Percentiles rank a stretch among this genome's conserved stretches.
phyloP scores from a whole-genome alignment of 2,797 vertebrate genomes.

The Silurus lanzhouensis region DNA sequence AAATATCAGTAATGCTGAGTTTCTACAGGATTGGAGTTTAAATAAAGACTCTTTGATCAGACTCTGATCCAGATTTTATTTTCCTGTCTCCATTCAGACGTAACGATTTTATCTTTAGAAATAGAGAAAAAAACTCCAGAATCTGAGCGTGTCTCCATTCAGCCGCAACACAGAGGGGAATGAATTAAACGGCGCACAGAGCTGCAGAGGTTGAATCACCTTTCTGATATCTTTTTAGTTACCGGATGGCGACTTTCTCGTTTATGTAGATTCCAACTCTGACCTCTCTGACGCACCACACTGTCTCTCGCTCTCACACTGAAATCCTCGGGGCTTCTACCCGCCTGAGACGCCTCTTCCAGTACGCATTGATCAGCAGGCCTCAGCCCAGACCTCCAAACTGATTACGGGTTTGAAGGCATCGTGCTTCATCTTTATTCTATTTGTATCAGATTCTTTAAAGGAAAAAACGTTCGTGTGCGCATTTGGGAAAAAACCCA shows the following conservation, averaged over 20 bases:
- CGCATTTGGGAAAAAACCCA: too few species aligned
- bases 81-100: neutral
- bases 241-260: conserved; percentile 17
- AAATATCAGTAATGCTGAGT: neutral
- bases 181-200: conserved; percentile 24
- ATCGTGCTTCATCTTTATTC: neutral
- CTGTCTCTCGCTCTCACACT: conserved; percentile 42
- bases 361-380: conserved; percentile 38
- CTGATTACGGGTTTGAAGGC: conserved; percentile 13
- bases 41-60: neutral
- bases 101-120: neutral
- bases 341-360: conserved; percentile 18
- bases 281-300: conserved; percentile 40
- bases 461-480: neutral
- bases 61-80: neutral
- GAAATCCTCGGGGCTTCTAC: conserved; percentile 23
- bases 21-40: neutral
- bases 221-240: conserved; percentile 46
- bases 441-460: neutral
- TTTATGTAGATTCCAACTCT: conserved; percentile 41
- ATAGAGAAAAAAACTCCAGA: neutral
- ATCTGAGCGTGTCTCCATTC: too few species aligned
- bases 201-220: conserved; percentile 50
- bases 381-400: conserved; percentile 2
- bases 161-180: conserved; percentile 2